Base-by-base conservation (phyloP, 2,797 vertebrate species). In the Buphagus erythrorhynchus region DNA sequence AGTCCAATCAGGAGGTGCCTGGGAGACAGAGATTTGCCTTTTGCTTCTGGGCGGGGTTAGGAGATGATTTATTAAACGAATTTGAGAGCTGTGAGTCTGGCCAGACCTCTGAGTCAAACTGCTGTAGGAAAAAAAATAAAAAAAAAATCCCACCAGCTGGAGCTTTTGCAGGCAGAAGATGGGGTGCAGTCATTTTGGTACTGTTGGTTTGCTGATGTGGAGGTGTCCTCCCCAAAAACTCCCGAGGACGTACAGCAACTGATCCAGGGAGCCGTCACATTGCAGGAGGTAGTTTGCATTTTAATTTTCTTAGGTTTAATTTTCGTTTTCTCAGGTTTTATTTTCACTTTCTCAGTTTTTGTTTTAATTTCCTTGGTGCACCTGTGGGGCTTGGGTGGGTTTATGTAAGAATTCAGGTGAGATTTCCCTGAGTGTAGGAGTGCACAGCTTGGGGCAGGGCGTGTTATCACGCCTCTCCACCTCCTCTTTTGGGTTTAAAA, bases 21-120 rank as follows among this genome's bases (percentile, higher is more conserved):
- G 84, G 69, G 84, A 96, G 93, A 90, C 91, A 93, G 88, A 90
- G 92, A 93, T 96, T 96, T 97, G 92, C 94, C 90, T 96, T 91
- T 95, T 55, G 77, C 94, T 94, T 73, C 88, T 96, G 95, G 93
- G 94, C 68, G 90, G 93, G 93, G 91, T 86, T 93, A 69, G 46
- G 86, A 84, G 90, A 84, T 96, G 95, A 95, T 95, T 95, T 93
- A 95, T 96, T 92, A 96, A 94, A 91, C 3, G 91, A 90, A 86
- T 94, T 84, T 81, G 86, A 86, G 94, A 87, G 88, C 93, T 76
- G 90, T 3, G 43, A 88, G 86, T 88, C 93, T 88, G 95, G 90
- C 90, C 85, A 96, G 93, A 94, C 73, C 82, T 91, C 85, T 57
- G 85, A 95, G 88, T 91, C 73, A 86, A 93, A 77, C 58, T 0